Evolutionary conservation across 2,113 vertebrate genomes (phyloP).

Genomic region (Callospermophilus lateralis): DNA sequence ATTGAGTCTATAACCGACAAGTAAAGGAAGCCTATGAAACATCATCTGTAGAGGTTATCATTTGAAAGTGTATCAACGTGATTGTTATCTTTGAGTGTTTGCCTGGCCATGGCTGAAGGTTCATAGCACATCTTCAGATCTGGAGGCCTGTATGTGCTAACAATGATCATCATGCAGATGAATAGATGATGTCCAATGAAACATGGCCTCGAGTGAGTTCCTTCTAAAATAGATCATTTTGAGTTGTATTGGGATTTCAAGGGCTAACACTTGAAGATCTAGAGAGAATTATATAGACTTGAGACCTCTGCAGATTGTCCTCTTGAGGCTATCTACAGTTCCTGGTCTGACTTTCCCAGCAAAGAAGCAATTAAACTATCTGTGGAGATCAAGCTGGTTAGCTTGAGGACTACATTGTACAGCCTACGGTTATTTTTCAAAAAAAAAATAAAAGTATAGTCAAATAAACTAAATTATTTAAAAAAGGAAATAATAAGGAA

Average conservation of each 20-base stretch:
- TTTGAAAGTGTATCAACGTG: background rate
- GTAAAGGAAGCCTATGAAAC: background rate
- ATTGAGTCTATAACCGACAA: background rate
- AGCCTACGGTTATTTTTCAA: too few species aligned
- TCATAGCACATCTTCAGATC: background rate
- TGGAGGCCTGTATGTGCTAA: too few species aligned
- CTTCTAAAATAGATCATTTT: background rate
- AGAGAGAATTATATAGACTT: background rate
- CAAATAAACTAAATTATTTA: too few species aligned
- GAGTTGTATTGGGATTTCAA: background rate
- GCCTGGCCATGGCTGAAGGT: background rate
- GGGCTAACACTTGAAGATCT: fast-evolving
- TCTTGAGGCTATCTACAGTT: background rate
- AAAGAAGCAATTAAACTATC: background rate
- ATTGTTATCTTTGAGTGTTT: background rate
- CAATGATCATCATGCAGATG: too few species aligned
- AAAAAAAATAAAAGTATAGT: too few species aligned
- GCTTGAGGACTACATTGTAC: background rate
- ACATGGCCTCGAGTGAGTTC: fast-evolving
- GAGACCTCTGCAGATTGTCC: background rate
- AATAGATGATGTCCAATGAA: background rate
- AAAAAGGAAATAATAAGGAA: too few species aligned
- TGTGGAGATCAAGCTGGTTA: background rate
- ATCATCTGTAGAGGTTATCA: background rate
- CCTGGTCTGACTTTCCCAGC: background rate